A percentile compares a stretch with the other conserved stretches of the same genome.
phyloP scores from a whole-genome alignment of 2,797 vertebrate genomes.

The Acrossocheilus fasciatus region DNA sequence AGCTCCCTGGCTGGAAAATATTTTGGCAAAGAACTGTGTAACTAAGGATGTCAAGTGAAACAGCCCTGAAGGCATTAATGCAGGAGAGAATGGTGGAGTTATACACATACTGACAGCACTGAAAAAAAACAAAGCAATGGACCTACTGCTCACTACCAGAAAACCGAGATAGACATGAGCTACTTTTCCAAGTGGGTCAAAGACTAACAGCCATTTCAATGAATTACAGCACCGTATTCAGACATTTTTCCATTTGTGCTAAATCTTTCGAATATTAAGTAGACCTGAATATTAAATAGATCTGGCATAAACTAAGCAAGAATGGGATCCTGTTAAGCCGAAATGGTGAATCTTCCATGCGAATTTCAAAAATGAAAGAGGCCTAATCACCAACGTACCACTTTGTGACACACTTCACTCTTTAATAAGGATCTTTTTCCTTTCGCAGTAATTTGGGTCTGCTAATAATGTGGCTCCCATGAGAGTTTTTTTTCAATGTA shows the following conservation, averaged over 20 bases:
- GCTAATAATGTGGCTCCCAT: constrained; percentile 76
- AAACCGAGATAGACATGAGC: constrained; percentile 15
- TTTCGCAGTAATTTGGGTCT: constrained; percentile 79
- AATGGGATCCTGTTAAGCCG: neutral
- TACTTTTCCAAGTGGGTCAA: constrained; percentile 57
- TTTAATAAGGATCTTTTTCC: constrained; percentile 70
- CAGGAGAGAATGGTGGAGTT: constrained; percentile 41
- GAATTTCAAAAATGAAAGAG: neutral
- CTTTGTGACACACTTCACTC: constrained; percentile 77
- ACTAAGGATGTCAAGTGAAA: constrained; percentile 71
- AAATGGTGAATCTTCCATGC: neutral
- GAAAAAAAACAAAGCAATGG: constrained; percentile 45
- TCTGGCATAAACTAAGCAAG: neutral
- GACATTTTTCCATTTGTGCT: neutral
- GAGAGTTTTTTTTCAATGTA: constrained; percentile 74
- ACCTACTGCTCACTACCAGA: constrained; percentile 45
- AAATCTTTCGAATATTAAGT: neutral
- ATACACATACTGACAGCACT: constrained; percentile 33
- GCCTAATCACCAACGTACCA: constrained; percentile 32
- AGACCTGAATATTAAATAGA: neutral
- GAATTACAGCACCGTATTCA: constrained; percentile 16
- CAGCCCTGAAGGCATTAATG: constrained; percentile 39
- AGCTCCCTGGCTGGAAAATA: constrained; percentile 70
- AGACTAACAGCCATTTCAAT: constrained; percentile 20
- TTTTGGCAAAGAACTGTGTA: constrained; percentile 76